Evolutionary conservation across 2,113 vertebrate genomes (phyloP).

Genomic region (Passerina amoena): DNA sequence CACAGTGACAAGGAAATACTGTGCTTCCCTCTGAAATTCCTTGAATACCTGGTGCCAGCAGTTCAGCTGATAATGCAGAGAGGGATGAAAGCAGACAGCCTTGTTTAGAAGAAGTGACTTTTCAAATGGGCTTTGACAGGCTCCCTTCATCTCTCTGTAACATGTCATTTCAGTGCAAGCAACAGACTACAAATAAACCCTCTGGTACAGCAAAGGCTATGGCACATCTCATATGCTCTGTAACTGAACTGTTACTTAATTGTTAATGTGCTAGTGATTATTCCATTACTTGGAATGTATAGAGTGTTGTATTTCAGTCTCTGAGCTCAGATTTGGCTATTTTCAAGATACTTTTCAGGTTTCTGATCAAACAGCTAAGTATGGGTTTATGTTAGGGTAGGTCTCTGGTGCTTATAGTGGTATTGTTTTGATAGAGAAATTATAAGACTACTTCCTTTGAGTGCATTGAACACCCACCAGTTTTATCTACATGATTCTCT

Average conservation of each 20-base stretch:
- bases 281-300: not conserved
- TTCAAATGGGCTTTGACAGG: constrained; percentile 50
- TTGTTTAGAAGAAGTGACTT: constrained; percentile 44
- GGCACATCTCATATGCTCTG: not conserved
- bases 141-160: constrained; percentile 43
- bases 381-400: not conserved
- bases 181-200: constrained; percentile 1
- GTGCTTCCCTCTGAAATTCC: constrained; percentile 15
- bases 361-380: not conserved
- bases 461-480: not conserved
- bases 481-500: constrained; percentile 13
- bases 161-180: not conserved
- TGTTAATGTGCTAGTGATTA: not conserved
- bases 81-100: constrained; percentile 14
- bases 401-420: not conserved
- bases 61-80: constrained; percentile 34
- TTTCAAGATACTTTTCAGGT: not conserved
- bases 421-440: not conserved
- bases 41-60: constrained; percentile 39
- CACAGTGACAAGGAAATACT: constrained; percentile 42
- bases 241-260: not conserved
- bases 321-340: not conserved
- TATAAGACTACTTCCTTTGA: not conserved
- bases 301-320: not conserved
- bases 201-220: not conserved